Percentiles rank a stretch among this genome's conserved stretches.
These are phyloP conservation scores for Phytoseiulus persimilis DNA, from an alignment of 2,888 invertebrate genomes.

Conservation along the genomic window DNA sequence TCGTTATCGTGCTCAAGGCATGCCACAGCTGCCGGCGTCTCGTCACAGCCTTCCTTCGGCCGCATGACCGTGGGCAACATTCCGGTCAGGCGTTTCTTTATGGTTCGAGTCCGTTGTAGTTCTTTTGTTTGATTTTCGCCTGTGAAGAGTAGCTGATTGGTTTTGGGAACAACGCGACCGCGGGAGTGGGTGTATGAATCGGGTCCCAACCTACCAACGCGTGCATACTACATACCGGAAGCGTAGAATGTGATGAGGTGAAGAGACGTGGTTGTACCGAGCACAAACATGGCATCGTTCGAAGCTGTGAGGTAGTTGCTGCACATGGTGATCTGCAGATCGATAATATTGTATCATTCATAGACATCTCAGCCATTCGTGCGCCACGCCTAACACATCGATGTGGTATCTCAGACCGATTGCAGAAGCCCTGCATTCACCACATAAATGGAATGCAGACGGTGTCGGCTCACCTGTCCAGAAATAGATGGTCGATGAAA, in stretches of 20 bases:
- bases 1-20: constrained; percentile 34
- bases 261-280: constrained; percentile 14
- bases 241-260: constrained; percentile 20
- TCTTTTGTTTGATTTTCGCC: background rate
- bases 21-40: constrained; percentile 7
- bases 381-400: too few species aligned
- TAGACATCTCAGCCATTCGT: too few species aligned
- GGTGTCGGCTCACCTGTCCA: background rate
- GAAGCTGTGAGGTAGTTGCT: constrained; percentile 19
- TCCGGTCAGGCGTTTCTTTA: constrained; percentile 18
- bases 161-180: background rate
- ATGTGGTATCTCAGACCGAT: too few species aligned
- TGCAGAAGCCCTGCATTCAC: too few species aligned
- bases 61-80: constrained; percentile 15
- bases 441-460: background rate
- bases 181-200: background rate
- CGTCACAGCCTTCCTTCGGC: constrained; percentile 10
- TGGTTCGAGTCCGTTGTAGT: constrained; percentile 27
- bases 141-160: background rate
- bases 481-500: background rate
- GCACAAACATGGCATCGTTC: constrained; percentile 32
- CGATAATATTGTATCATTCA: background rate
- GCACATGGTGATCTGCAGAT: constrained; percentile 25
- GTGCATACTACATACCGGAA: constrained; percentile 7
- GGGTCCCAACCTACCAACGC: too few species aligned